phyloP scores from a whole-genome alignment of 2,888 invertebrate species.

The Dynastes grantii region DNA sequence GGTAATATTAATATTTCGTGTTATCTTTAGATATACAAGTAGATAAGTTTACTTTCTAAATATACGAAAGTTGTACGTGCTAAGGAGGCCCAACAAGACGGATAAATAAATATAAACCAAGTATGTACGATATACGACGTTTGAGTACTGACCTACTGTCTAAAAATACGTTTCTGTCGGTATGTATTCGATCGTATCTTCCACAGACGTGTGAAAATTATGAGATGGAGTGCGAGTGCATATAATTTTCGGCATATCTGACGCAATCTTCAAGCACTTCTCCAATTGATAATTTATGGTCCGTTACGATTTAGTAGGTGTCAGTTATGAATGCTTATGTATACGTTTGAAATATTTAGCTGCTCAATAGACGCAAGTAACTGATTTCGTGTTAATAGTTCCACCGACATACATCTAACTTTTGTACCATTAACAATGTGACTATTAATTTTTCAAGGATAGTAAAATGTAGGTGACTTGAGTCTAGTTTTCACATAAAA shows the following conservation, averaged over 20 bases:
- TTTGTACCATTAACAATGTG: too few species aligned
- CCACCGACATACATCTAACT: too few species aligned
- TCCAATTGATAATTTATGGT: conserved; percentile 8
- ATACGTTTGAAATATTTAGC: too few species aligned
- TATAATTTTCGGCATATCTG: conserved; percentile 11
- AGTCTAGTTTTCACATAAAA: too few species aligned
- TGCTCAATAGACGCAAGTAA: too few species aligned
- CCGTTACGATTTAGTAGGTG: background rate
- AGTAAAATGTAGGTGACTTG: too few species aligned
- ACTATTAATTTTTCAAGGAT: too few species aligned
- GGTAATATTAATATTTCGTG: conserved; percentile 6
- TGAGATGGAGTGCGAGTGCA: background rate
- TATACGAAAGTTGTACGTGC: conserved; percentile 2
- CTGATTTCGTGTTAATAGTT: too few species aligned
- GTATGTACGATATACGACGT: background rate
- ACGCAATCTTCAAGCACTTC: background rate
- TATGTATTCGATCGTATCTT: conserved; percentile 7
- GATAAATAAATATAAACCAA: conserved; percentile 20
- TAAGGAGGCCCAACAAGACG: conserved; percentile 2
- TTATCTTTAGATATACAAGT: background rate
- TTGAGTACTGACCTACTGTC: conserved; percentile 29
- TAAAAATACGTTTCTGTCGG: conserved; percentile 8
- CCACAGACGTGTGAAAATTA: background rate
- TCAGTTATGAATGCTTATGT: too few species aligned
- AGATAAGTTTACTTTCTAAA: conserved; percentile 2